A percentile compares a stretch with the other conserved stretches of the same genome.
Evolutionary conservation across 2,113 vertebrate species (phyloP).

Genomic region (Oreotragus oreotragus): DNA sequence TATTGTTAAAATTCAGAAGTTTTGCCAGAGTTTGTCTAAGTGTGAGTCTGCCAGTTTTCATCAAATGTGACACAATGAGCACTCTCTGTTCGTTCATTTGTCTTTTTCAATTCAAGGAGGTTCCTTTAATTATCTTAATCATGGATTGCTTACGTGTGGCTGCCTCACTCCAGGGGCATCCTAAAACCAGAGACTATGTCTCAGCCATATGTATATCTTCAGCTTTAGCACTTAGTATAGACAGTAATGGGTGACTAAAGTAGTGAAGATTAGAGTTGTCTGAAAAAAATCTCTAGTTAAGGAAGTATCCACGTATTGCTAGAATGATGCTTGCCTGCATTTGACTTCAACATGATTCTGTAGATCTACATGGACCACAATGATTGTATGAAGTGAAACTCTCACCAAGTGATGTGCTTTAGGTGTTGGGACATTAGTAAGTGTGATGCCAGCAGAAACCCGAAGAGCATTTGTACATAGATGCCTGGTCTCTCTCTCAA

Average conservation of each 20-base stretch:
- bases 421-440: neutral
- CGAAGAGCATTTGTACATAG: neutral
- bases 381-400: neutral
- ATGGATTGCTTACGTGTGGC: neutral
- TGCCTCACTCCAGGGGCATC: neutral
- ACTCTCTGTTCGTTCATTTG: neutral
- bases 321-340: neutral
- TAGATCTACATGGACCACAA: neutral
- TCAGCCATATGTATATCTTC: neutral
- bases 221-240: neutral
- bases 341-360: neutral
- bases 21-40: neutral
- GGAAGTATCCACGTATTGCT: neutral
- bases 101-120: neutral
- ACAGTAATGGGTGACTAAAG: neutral
- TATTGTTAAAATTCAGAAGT: neutral
- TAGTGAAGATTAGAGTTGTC: neutral
- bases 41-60: neutral
- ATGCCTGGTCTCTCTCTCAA: neutral
- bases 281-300: neutral
- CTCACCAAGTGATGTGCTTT: neutral
- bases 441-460: neutral
- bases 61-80: neutral
- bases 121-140: slow-evolving; percentile 22
- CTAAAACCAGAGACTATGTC: neutral